Percentiles rank a stretch among this genome's conserved stretches.
Conservation (phyloP, 2,888 invertebrate species). For the Glyphotaelius pellucidus region DNA sequence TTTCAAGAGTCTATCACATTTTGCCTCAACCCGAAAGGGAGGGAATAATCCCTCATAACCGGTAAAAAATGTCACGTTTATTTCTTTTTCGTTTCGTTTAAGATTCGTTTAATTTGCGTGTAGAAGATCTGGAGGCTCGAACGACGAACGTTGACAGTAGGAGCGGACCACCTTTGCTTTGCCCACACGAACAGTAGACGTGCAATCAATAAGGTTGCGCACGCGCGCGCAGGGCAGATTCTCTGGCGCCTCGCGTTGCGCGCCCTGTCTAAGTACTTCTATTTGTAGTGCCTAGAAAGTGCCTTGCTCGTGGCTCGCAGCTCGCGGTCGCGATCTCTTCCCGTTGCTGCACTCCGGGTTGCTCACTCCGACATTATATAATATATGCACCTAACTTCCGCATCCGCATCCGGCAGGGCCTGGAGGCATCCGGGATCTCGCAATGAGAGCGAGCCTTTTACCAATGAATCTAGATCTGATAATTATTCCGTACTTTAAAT, state of each 20-base stretch:
- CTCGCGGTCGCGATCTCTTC: neutral
- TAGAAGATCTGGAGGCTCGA: constrained; percentile 27
- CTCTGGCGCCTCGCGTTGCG: neutral
- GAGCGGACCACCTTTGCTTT: constrained; percentile 1
- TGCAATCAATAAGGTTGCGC: constrained; percentile 56
- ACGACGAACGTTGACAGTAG: constrained; percentile 51
- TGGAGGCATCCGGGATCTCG: neutral
- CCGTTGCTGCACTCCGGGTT: neutral
- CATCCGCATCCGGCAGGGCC: neutral
- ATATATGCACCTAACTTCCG: constrained; percentile 4
- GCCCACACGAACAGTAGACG: constrained; percentile 47
- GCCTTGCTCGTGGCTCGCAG: neutral
- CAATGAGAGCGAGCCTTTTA: neutral
- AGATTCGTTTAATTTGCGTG: neutral
- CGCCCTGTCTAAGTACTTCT: neutral
- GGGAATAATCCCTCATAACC: constrained; percentile 64
- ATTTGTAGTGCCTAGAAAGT: neutral
- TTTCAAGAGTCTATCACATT: constrained; percentile 49
- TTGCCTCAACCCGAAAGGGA: constrained; percentile 17
- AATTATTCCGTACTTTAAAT: neutral
- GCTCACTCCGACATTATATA: neutral
- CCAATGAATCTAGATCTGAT: neutral
- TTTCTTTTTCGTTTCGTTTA: constrained; percentile 25
- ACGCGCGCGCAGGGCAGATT: constrained; percentile 45
- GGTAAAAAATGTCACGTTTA: constrained; percentile 7